Evolutionary conservation across 2,888 invertebrate species (phyloP).

Genomic region (Epinotia bilunana): DNA sequence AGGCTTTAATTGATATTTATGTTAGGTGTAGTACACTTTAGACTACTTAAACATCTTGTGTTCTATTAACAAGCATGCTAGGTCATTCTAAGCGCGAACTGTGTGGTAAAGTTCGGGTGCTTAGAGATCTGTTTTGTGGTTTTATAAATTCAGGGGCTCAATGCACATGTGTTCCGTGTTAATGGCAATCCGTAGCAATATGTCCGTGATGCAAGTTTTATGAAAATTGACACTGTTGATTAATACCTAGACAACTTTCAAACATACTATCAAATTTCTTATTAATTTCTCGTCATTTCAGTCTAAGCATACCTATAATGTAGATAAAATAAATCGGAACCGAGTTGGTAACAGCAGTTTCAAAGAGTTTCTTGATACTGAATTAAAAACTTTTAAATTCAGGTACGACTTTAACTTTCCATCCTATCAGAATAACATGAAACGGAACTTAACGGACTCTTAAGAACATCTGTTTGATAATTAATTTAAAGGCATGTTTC

Average conservation of each 20-base stretch:
- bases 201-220: neutral
- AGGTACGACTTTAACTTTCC: conserved; percentile 26
- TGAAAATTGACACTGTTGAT: neutral
- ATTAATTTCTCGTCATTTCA: neutral
- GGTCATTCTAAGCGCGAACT: neutral
- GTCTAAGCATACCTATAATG: neutral
- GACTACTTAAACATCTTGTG: conserved; percentile 5
- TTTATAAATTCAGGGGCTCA: neutral
- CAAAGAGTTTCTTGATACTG: conserved; percentile 18
- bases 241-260: neutral
- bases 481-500: conserved; percentile 44
- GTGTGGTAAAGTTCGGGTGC: neutral
- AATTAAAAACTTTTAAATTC: conserved; percentile 37
- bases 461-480: conserved; percentile 39
- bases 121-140: neutral
- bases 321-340: conserved; percentile 16
- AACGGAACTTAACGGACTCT: conserved; percentile 39
- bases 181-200: neutral
- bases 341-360: conserved; percentile 19
- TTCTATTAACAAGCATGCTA: neutral
- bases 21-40: neutral
- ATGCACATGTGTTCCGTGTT: neutral
- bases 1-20: conserved; percentile 32
- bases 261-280: neutral
- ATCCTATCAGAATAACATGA: conserved; percentile 36